phyloP scores from a whole-genome alignment of 2,113 vertebrate genomes.

The Heteronetta atricapilla region DNA sequence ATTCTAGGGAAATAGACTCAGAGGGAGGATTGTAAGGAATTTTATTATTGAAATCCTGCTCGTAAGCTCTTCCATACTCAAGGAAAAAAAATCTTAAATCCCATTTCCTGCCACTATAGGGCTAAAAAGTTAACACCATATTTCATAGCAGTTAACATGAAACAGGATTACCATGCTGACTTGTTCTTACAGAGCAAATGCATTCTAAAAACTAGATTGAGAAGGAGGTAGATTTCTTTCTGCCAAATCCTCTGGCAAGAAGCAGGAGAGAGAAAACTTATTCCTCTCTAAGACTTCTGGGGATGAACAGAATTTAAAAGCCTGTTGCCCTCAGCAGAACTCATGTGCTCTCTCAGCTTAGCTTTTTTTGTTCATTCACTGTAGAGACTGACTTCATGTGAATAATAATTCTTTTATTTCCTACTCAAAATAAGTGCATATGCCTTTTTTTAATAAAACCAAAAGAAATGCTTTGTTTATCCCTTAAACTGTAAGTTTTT shows the following conservation, averaged over 20 bases:
- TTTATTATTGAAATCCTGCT: background rate
- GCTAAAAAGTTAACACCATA: slow-evolving; percentile 37
- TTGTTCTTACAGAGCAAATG: slow-evolving; percentile 44
- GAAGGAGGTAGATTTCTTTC: slow-evolving; percentile 13
- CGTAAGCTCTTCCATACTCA: slow-evolving; percentile 1
- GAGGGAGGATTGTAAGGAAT: background rate
- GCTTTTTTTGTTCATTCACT: background rate
- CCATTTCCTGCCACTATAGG: slow-evolving; percentile 30
- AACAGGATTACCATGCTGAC: slow-evolving; percentile 30
- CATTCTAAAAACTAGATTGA: background rate
- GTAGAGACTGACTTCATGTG: background rate
- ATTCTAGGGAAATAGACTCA: background rate
- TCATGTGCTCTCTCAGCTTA: background rate
- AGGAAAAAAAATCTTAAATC: slow-evolving; percentile 23
- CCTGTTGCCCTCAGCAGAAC: background rate
- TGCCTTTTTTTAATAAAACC: background rate
- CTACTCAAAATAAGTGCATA: background rate
- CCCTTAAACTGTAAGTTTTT: background rate
- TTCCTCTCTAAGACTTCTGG: background rate
- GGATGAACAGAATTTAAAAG: background rate
- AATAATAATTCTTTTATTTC: background rate
- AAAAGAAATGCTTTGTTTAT: background rate
- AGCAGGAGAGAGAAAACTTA: background rate
- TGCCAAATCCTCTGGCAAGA: slow-evolving; percentile 8
- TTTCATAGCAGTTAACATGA: slow-evolving; percentile 32